Evolutionary conservation across 2,888 invertebrate species (phyloP), one percentile per base, ranked within the genome.

Genomic region (Amorpha juglandis): DNA sequence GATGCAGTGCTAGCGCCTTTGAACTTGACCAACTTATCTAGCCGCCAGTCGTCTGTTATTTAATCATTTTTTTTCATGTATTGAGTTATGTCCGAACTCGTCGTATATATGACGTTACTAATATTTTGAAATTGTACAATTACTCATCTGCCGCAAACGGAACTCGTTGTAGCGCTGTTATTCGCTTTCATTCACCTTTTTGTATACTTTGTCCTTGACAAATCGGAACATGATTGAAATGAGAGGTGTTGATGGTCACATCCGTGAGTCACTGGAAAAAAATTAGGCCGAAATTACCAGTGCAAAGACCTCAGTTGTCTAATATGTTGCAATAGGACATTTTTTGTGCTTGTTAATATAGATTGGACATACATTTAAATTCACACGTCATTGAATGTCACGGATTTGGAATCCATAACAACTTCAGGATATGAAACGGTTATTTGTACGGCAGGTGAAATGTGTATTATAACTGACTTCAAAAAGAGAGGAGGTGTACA

Each of bases 171-270:
- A 65, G 70, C 62, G 67, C 72, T 87, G 84, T 86, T 38, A 38
- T 72, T 87, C 85, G 83, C 79, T 76, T 82, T 81, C 78, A 75
- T 81, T 74, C 68, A 73, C 71, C 68, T 69, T 70, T 70, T 68
- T 52, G 69, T 16, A 42, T 69, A 64, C 47, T 64, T 21, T 67
- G 69, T 69, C 74, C 76, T 77, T 76, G 74, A 63, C 53, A 65
- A 67, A 71, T 77, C 74, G 78, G 75, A 78, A 78, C 77, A 74
- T 70, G 70, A 68, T 69, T 69, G 74, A 71, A 75, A 77, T 74
- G 70, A 67, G 71, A 71, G 70, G 72, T 73, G 73, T 74, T 74
- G 71, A 75, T 71, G 50, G 67, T 73, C 72, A 70, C 71, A 69
- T 64, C 62, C 65, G 67, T 64, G 64, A 68, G 58, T 66, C 58